Evolutionary conservation across 2,113 vertebrate genomes (phyloP), one percentile per base, ranked within the genome.

Genomic region (Lepus timidus): DNA sequence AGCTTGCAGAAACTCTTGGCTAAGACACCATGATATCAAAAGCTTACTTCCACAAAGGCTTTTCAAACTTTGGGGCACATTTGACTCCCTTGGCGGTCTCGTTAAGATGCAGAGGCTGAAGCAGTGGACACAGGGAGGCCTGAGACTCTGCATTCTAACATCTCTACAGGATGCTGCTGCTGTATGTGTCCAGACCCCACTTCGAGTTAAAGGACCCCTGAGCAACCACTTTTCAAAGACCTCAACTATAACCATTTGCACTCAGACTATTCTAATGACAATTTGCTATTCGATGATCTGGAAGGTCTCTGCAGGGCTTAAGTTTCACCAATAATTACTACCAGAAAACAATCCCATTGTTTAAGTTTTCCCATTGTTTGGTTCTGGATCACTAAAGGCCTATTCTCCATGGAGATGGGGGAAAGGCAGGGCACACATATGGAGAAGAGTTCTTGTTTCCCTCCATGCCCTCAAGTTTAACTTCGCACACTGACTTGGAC

Each of bases 351-450:
- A 8, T 80, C 19, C 1, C 39, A 80, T 58, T 51, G 62, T 78
- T 89, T 67, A 80, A 71, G 25, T 29, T 67, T 94, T 87, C 55
- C 82, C 20, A 22, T 64, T 83, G 22, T 85, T 89, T 93, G 13
- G 65, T 79, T 90, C 44, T 73, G 25, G 64, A 22, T 68, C 68
- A 51, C 44, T 64, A 52, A 64, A 25, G 9, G n/a, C 68, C 22
- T 91, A 3, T 64, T 1, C 8, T 51, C 8, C 9, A 36, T 14
- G n/a, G 16, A 74, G 13, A 65, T 86, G 27, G 91, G 29, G 29
- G 68, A 88, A 94, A 68, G 25, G 6, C 36, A 44, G 9, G 52
- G 14, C 27, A 39, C 17, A 13, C 36, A 39, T n/a, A 25, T 62
- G 29, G 52, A 73, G 19, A 79, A 3, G 3, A 80, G 1, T 36